phyloP scores from a whole-genome alignment of 1,140 invertebrate genomes.

The Drosophila subobscura region DNA sequence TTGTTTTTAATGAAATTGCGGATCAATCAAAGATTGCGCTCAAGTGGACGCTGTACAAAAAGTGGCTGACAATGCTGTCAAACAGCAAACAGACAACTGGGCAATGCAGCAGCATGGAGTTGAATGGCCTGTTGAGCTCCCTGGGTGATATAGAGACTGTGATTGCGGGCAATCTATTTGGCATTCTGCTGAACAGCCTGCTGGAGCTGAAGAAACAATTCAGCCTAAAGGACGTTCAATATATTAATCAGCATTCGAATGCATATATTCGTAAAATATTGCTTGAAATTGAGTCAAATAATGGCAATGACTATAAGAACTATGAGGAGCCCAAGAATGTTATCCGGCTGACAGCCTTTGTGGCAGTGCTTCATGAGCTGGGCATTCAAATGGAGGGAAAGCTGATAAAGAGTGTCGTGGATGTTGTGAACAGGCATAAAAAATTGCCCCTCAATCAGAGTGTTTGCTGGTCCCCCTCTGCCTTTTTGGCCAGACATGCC shows the following conservation, averaged over 20 bases:
- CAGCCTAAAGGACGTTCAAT: conserved; percentile 86
- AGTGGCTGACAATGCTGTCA: conserved; percentile 60
- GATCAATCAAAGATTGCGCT: conserved; percentile 41
- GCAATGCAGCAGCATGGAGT: conserved; percentile 39
- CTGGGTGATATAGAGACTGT: conserved; percentile 83
- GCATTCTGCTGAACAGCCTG: conserved; percentile 86
- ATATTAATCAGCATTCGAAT: conserved; percentile 89
- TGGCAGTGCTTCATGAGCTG: conserved; percentile 48
- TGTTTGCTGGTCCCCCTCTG: conserved; percentile 50
- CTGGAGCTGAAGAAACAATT: conserved; percentile 86
- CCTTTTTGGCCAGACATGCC: conserved; percentile 49
- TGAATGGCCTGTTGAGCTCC: conserved; percentile 55
- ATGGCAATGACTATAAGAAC: conserved; percentile 39
- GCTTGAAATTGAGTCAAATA: conserved; percentile 30
- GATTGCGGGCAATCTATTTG: conserved; percentile 87
- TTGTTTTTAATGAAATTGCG: conserved; percentile 69
- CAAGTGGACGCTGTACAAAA: conserved; percentile 71
- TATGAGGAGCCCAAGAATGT: conserved; percentile 52
- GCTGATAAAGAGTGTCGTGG: conserved; percentile 34
- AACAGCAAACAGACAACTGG: conserved; percentile 26
- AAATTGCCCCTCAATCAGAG: conserved; percentile 36
- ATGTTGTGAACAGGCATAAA: conserved; percentile 37
- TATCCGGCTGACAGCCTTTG: conserved; percentile 38
- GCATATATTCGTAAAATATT: conserved; percentile 87
- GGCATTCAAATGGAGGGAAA: conserved; percentile 61